A percentile compares a stretch with the other conserved stretches of the same genome.
phyloP scores from a whole-genome alignment of 2,797 vertebrate genomes.

The Acropternis orthonyx region DNA sequence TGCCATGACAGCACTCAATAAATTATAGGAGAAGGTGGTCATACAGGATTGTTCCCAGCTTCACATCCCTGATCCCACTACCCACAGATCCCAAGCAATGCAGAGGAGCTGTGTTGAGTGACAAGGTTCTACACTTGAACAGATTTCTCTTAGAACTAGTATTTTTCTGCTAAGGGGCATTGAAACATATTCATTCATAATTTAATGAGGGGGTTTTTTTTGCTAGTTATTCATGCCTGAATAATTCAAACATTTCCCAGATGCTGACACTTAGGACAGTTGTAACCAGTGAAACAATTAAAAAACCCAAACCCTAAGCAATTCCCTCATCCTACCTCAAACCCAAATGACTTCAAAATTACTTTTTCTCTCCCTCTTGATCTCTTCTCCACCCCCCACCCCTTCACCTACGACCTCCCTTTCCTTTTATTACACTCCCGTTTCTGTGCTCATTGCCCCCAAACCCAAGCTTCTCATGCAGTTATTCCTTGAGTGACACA shows the following conservation, averaged over 20 bases:
- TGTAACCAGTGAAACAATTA: neutral
- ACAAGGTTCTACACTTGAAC: neutral
- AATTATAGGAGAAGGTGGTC: conserved; percentile 9
- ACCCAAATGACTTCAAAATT: neutral
- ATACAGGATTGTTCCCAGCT: neutral
- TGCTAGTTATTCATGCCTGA: neutral
- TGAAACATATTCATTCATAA: neutral
- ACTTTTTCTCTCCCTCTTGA: neutral
- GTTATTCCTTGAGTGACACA: neutral
- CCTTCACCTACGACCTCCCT: neutral
- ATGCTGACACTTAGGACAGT: neutral
- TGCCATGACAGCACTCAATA: conserved; percentile 46
- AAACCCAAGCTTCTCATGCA: neutral
- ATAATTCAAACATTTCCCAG: neutral
- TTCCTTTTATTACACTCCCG: neutral
- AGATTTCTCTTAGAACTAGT: neutral
- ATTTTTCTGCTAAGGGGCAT: neutral
- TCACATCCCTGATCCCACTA: neutral
- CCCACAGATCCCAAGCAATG: neutral
- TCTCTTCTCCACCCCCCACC: neutral
- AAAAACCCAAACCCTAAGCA: neutral
- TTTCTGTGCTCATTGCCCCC: neutral
- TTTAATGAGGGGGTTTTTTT: neutral
- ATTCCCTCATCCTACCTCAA: neutral
- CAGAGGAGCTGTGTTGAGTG: neutral